Percentiles rank a stretch among this genome's conserved stretches.
Evolutionary conservation across 2,113 vertebrate species (phyloP).

Genomic region (Pontoporia blainvillei): DNA sequence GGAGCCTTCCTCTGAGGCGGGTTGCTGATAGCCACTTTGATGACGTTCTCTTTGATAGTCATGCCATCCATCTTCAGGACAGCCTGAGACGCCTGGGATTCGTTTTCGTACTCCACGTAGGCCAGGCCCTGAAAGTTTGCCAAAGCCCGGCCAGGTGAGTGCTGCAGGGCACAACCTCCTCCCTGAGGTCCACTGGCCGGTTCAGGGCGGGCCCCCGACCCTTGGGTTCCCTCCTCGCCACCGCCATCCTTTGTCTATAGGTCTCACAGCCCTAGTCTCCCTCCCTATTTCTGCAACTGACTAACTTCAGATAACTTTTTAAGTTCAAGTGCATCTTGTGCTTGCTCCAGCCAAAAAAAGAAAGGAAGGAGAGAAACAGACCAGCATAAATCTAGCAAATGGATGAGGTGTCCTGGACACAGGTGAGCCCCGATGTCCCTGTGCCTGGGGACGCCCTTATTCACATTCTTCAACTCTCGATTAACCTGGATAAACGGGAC

Average conservation of each 20-base stretch:
- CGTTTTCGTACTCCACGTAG: constrained; percentile 94
- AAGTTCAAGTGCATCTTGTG: neutral
- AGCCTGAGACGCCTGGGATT: constrained; percentile 91
- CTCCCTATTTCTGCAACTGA: neutral
- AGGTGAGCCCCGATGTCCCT: neutral
- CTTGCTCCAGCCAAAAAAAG: neutral
- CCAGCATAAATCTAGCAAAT: neutral
- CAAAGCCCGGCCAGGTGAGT: neutral
- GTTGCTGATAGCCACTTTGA: constrained; percentile 96
- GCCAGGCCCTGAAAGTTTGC: constrained; percentile 89
- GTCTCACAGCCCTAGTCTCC: neutral
- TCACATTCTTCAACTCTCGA: neutral
- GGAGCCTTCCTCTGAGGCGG: constrained; percentile 87
- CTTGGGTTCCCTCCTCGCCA: rapidly evolving
- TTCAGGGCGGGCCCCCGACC: neutral
- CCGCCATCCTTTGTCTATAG: neutral
- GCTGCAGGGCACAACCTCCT: rapidly evolving
- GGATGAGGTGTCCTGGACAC: neutral
- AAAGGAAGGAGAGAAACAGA: neutral
- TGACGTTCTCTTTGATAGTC: constrained; percentile 84
- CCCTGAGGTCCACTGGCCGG: rapidly evolving
- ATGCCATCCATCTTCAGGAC: constrained; percentile 93
- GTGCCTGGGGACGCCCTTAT: rapidly evolving
- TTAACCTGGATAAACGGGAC: neutral
- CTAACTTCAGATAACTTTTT: neutral